Percentiles rank a stretch among this genome's conserved stretches.
Conservation (phyloP, 2,113 vertebrate species). For the Heterotilapia buettikoferi region DNA sequence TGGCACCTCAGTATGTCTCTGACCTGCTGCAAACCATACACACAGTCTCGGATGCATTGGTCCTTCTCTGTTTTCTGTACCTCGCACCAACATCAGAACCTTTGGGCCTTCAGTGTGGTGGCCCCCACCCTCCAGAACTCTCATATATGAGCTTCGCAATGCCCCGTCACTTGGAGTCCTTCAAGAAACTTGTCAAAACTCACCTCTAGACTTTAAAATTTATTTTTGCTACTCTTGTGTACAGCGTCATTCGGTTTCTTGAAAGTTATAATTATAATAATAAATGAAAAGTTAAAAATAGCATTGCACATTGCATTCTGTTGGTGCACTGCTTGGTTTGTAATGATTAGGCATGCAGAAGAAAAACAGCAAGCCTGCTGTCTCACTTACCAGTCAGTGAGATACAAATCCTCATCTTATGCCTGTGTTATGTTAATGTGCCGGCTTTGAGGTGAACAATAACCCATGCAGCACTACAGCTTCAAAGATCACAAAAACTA, state of each 20-base stretch:
- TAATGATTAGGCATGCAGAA: background rate
- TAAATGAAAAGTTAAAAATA: background rate
- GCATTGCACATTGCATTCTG: background rate
- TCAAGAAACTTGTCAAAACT: background rate
- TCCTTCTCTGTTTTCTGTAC: background rate
- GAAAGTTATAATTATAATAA: background rate
- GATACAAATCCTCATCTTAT: background rate
- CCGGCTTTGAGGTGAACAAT: conserved; percentile 13
- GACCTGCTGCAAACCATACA: background rate
- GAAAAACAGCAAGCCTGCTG: background rate
- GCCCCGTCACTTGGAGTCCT: background rate
- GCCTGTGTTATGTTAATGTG: background rate
- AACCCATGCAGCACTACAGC: background rate
- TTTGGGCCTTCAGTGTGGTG: background rate
- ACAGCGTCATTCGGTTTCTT: background rate
- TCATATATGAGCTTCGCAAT: background rate
- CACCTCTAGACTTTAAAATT: rapidly evolving
- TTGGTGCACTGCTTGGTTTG: background rate
- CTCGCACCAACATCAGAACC: background rate
- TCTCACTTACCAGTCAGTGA: background rate
- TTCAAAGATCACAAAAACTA: background rate
- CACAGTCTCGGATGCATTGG: background rate
- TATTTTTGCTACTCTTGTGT: background rate
- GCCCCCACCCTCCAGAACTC: background rate
- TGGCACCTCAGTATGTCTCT: background rate